Percentiles rank a stretch among this genome's conserved stretches.
Evolutionary conservation across 2,797 vertebrate genomes (phyloP).

Genomic region (Mionectes olivaceus): DNA sequence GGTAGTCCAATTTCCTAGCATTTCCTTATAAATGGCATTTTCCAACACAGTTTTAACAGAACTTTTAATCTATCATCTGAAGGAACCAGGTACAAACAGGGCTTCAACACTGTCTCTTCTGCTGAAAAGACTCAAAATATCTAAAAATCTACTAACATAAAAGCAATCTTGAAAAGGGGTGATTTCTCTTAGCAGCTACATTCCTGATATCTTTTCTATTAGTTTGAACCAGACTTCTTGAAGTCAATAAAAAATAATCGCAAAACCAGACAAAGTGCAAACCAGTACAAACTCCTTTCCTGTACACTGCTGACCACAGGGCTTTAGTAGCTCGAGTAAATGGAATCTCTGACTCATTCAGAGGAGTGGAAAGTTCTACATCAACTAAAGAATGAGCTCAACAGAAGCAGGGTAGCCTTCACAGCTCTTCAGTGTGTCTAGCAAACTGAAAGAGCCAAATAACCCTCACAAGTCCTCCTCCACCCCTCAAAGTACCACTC

Average conservation of each 20-base stretch:
- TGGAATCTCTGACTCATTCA: neutral
- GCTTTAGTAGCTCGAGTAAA: neutral
- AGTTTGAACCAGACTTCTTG: neutral
- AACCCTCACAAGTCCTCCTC: neutral
- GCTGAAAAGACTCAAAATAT: neutral
- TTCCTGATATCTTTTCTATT: neutral
- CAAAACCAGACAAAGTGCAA: neutral
- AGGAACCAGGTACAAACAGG: neutral
- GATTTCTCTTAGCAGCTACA: neutral
- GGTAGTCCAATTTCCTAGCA: neutral
- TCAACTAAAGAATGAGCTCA: neutral
- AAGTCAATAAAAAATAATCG: neutral
- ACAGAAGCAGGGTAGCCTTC: neutral
- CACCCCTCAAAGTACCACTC: neutral
- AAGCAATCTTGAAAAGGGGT: neutral
- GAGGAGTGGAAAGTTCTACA: neutral
- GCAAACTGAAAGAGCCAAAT: neutral
- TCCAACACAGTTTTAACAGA: neutral
- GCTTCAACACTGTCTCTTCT: neutral
- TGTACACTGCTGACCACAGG: neutral
- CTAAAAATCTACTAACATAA: neutral
- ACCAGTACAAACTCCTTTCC: neutral
- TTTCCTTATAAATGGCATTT: neutral
- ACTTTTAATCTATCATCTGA: neutral
- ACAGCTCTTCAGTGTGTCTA: neutral